These are phyloP conservation scores for Lapara coniferarum DNA, from an alignment of 2,888 invertebrate genomes.

Conservation along the genomic window DNA sequence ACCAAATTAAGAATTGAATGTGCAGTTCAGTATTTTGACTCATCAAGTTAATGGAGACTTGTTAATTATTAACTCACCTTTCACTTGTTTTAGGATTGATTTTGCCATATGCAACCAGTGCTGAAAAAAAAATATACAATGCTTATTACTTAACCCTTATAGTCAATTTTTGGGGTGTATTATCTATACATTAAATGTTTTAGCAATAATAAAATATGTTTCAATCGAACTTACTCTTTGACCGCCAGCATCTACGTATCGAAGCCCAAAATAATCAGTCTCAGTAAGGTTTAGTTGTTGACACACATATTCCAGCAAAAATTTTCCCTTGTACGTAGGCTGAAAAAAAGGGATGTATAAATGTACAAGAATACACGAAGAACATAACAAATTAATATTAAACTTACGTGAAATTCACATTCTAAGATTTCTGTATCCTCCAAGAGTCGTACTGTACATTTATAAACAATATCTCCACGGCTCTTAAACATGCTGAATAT, in stretches of 20 bases:
- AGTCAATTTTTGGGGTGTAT: too few species aligned
- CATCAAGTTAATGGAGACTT: too few species aligned
- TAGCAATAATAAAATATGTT: neutral
- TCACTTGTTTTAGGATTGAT: conserved; percentile 95
- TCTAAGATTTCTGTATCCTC: conserved; percentile 96
- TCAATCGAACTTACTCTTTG: conserved; percentile 88
- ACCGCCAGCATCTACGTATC: conserved; percentile 94
- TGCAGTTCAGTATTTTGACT: too few species aligned
- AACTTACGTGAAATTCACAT: conserved; percentile 92
- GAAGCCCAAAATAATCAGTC: conserved; percentile 96
- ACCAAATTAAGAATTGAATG: too few species aligned
- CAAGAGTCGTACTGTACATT: conserved; percentile 93
- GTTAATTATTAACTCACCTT: conserved; percentile 82
- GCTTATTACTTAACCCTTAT: too few species aligned
- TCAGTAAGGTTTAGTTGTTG: conserved; percentile 95
- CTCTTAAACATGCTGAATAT: conserved; percentile 82
- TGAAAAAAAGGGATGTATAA: conserved; percentile 67
- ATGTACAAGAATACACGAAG: neutral
- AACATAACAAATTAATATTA: neutral
- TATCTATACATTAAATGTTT: conserved; percentile 25
- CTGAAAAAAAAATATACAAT: conserved; percentile 80
- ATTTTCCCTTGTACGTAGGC: conserved; percentile 95
- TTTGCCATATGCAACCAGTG: conserved; percentile 97
- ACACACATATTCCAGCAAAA: conserved; percentile 94
- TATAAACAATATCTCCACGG: conserved; percentile 92